Evolutionary conservation across 1,140 invertebrate genomes (phyloP).

Genomic region (Rhopalosiphum maidis): DNA sequence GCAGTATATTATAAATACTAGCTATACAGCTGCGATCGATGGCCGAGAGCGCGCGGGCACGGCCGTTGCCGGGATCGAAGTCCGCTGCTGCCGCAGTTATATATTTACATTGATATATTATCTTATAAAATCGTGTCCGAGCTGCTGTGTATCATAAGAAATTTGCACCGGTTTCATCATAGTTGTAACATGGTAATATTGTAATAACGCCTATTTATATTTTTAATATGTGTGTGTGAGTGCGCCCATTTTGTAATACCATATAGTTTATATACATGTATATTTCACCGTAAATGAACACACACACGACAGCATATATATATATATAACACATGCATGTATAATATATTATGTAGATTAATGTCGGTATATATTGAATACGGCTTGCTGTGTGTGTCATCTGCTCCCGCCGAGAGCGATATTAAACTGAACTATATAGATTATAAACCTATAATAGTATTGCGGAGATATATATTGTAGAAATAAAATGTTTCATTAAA

Average conservation of each 20-base stretch:
- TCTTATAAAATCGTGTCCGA: not conserved
- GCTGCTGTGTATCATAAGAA: not conserved
- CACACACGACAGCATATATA: not conserved
- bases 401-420: not conserved
- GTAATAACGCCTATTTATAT: not conserved
- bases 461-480: not conserved
- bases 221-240: not conserved
- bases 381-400: not conserved
- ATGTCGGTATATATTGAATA: not conserved
- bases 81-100: not conserved
- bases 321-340: no score
- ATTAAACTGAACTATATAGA: not conserved
- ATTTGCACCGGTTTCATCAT: constrained; percentile 7
- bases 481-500: not conserved
- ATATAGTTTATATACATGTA: not conserved
- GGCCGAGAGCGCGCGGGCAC: not conserved
- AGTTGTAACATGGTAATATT: not conserved
- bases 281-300: not conserved
- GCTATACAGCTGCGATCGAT: not conserved
- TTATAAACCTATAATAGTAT: not conserved
- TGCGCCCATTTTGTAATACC: not conserved
- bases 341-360: not conserved
- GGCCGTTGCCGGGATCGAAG: not conserved
- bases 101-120: constrained; percentile 15
- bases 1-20: no score